Base-by-base conservation (phyloP, 2,888 invertebrate genomes). In the Dromius quadrimaculatus region DNA sequence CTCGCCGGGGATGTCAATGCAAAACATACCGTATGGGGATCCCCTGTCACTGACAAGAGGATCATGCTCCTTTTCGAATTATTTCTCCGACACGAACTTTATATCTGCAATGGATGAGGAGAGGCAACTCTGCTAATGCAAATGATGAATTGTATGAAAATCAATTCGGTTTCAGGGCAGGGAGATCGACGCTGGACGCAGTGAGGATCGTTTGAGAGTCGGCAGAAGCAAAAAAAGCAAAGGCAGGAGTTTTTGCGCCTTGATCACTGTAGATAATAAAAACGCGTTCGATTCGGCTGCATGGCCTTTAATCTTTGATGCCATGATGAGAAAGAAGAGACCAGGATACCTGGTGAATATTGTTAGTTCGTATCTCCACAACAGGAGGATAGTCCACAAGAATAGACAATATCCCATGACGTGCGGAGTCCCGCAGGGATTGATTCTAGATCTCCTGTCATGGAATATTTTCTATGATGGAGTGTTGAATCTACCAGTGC, bases 151-250 rank as follows among this genome's bases (percentile, higher is more conserved):
- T 15, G 2, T n/a, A 38, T 5, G 4, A n/a, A 13, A 62, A 54
- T 9, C 74, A 73, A 36, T 71, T 38, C 36, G 74, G 74, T 1
- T 74, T 73, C 43, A 15, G 68, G 9, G 50, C 19, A 32, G 50
- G 64, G 1, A 64, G 11, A 6, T 71, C 70, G 2, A 73, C 73
- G 1, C 11, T 71, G 0, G 20, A 71, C 4, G 59, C 69, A 2
- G 34, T 63, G 8, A 8, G 63, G 15, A 41, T 13, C 2, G 54
- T 68, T 0, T n/a, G 8, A 8, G 45, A 47, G 2, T 36, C 9
- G 1, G 47, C 28, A 2, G 19, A 15, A 13, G 20, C 20, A 36
- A 23, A 45, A 13, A 36, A 19, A 36, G 17, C 5, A 63, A 71
- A 20, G 15, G 38, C 36, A 54, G n/a, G 54, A 32, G 23, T n/a